Evolutionary conservation across 2,113 vertebrate genomes (phyloP).

Genomic region (Toxotes jaculatrix): DNA sequence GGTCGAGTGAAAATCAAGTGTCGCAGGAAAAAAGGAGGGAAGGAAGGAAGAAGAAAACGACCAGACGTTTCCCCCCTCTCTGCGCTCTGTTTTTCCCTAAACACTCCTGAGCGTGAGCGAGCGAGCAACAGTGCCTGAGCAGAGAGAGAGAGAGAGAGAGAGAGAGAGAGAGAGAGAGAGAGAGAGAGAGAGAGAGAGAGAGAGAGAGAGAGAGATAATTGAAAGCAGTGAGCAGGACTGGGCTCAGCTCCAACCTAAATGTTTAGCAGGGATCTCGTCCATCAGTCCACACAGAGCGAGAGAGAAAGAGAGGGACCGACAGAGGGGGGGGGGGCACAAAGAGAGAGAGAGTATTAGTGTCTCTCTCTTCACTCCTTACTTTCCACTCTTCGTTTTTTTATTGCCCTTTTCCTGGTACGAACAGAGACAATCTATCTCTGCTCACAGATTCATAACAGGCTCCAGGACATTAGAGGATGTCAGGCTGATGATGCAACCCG

Average conservation of each 20-base stretch:
- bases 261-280: conserved; percentile 81
- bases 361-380: neutral
- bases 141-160: conserved; percentile 12
- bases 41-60: conserved; percentile 48
- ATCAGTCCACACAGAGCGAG: conserved; percentile 56
- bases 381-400: conserved; percentile 18
- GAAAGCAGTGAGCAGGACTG: conserved; percentile 76
- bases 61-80: conserved; percentile 26
- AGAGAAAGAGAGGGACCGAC: neutral
- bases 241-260: conserved; percentile 82
- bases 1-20: conserved; percentile 36
- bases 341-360: neutral
- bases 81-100: conserved; percentile 48
- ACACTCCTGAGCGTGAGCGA: conserved; percentile 49
- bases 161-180: conserved; percentile 41
- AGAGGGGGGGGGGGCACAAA: too few species aligned
- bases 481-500: conserved; percentile 59
- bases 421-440: conserved; percentile 15
- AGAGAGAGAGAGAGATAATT: conserved; percentile 67
- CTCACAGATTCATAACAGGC: conserved; percentile 33
- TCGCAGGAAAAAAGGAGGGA: conserved; percentile 50
- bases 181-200: neutral
- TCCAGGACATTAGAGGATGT: conserved; percentile 24
- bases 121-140: conserved; percentile 17
- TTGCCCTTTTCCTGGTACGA: neutral